phyloP scores from a whole-genome alignment of 2,113 vertebrate species.

The Morone chrysops region DNA sequence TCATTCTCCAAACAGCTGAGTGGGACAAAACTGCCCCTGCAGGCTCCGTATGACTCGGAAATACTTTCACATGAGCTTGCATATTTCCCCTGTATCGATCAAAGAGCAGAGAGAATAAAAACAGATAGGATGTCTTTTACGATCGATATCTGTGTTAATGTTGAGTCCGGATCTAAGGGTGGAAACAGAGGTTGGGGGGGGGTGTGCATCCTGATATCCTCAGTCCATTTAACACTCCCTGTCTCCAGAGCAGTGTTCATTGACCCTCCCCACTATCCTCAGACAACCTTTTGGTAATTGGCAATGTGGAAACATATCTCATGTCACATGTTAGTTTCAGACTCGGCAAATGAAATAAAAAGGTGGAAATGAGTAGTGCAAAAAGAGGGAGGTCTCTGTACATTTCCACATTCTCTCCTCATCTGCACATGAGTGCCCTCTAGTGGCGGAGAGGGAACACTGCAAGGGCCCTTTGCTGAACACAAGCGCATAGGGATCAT shows the following conservation, averaged over 20 bases:
- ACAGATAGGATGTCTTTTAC: conserved; percentile 61
- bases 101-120: conserved; percentile 32
- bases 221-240: conserved; percentile 3
- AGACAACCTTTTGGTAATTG: neutral
- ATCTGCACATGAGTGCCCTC: conserved; percentile 68
- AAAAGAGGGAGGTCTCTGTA: neutral
- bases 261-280: conserved; percentile 15
- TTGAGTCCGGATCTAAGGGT: conserved; percentile 41
- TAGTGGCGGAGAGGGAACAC: conserved; percentile 65
- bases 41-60: conserved; percentile 41
- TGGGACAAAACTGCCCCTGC: conserved; percentile 20
- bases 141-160: conserved; percentile 56
- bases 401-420: neutral
- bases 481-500: conserved; percentile 5
- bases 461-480: neutral
- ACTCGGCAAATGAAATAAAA: conserved; percentile 27
- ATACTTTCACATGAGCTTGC: conserved; percentile 59
- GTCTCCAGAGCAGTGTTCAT: neutral
- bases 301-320: conserved; percentile 10
- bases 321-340: conserved; percentile 14
- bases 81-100: conserved; percentile 60
- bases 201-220: conserved; percentile 12
- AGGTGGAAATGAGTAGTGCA: neutral
- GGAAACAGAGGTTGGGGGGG: neutral
- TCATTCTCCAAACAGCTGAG: conserved; percentile 40